Evolutionary conservation across 2,113 vertebrate species (phyloP).

Genomic region (Actenoides lindsayi): DNA sequence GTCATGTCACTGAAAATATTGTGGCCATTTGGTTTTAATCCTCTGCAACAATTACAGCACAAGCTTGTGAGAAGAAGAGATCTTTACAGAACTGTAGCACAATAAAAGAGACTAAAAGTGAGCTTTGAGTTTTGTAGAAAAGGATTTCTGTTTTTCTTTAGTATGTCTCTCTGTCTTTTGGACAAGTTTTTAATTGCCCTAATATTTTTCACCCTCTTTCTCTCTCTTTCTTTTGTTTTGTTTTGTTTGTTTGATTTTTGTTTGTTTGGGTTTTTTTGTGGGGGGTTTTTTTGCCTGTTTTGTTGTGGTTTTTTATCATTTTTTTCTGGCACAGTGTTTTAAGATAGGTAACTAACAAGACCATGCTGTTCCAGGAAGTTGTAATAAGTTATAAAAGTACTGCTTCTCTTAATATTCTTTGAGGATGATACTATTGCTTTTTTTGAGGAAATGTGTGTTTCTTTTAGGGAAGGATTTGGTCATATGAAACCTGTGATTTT

Average conservation of each 20-base stretch:
- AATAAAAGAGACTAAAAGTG: not conserved
- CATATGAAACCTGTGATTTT: not conserved
- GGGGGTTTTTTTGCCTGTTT: too few relatives aligned
- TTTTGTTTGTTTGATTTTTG: too few relatives aligned
- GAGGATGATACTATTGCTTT: not conserved
- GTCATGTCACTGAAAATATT: not conserved
- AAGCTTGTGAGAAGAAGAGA: not conserved
- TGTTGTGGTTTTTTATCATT: too few relatives aligned
- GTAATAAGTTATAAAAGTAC: not conserved
- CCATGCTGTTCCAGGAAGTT: not conserved
- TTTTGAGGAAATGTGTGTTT: not conserved
- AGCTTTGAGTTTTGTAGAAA: not conserved
- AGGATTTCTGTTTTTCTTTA: not conserved
- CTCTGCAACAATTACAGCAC: not conserved
- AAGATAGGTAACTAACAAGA: not conserved
- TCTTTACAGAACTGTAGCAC: not conserved
- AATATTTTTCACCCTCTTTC: not conserved
- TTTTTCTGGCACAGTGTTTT: not conserved
- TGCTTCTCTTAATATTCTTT: not conserved
- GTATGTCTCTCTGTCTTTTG: not conserved
- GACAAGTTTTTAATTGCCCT: not conserved
- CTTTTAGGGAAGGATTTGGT: not conserved
- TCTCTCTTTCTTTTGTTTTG: not conserved
- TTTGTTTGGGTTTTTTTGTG: too few relatives aligned
- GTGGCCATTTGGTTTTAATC: not conserved